phyloP scores from a whole-genome alignment of 2,113 vertebrate genomes.

The Petaurus breviceps region DNA sequence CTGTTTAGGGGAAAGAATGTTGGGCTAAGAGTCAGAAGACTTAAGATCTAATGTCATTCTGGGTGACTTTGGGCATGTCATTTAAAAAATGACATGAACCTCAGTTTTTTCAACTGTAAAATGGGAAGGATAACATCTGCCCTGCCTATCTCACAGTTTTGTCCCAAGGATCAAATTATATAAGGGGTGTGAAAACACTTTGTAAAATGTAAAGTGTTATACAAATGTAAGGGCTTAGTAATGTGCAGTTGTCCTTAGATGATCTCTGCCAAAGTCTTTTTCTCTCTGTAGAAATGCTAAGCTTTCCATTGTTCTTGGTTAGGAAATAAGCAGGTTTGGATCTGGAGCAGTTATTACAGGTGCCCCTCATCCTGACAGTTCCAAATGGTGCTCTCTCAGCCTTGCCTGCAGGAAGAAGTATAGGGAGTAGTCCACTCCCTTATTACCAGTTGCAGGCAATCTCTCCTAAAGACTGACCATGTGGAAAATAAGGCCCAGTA shows the following conservation, averaged over 20 bases:
- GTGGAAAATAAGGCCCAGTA: slow-evolving; percentile 57
- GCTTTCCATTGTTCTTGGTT: neutral
- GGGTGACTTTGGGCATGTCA: neutral
- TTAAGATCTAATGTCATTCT: neutral
- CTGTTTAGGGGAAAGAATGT: neutral
- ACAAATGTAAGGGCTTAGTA: slow-evolving; percentile 40
- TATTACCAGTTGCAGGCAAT: slow-evolving; percentile 25
- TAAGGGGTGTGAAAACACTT: neutral
- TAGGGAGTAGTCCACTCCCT: neutral
- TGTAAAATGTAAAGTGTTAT: neutral
- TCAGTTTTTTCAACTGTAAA: neutral
- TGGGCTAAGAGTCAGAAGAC: neutral
- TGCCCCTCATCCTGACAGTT: neutral
- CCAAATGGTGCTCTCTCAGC: neutral
- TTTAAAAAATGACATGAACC: neutral
- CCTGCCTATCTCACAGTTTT: neutral
- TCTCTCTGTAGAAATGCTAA: neutral
- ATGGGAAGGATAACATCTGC: neutral
- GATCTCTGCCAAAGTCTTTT: slow-evolving; percentile 51
- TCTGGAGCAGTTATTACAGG: slow-evolving; percentile 48
- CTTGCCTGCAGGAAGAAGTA: slow-evolving; percentile 2
- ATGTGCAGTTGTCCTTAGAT: slow-evolving; percentile 17
- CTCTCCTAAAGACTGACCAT: slow-evolving; percentile 19
- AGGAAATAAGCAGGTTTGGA: slow-evolving; percentile 36
- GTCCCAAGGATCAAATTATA: neutral